A percentile compares a stretch with the other conserved stretches of the same genome.
These are phyloP conservation scores for Anas bahamensis DNA, from an alignment of 2,797 vertebrate genomes.

Conservation along the genomic window DNA sequence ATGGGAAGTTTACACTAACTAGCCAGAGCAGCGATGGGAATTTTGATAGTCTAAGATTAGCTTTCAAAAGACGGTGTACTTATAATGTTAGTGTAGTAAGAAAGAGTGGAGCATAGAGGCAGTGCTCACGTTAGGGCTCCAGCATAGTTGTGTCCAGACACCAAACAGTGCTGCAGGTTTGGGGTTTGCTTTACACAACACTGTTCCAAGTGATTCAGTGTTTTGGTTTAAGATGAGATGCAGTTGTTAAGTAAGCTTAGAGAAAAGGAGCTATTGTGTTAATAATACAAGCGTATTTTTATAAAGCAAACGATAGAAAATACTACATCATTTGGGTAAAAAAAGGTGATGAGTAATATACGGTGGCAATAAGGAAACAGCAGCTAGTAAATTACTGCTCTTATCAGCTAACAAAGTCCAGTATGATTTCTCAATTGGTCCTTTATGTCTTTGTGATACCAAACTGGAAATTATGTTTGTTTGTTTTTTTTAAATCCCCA, in stretches of 20 bases:
- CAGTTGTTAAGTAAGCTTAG: background rate
- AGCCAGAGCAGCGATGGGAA: background rate
- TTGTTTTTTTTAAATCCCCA: background rate
- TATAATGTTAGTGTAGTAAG: too few relatives aligned
- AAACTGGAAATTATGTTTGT: fast-evolving
- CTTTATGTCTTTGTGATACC: background rate
- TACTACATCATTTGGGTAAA: background rate
- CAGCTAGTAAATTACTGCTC: background rate
- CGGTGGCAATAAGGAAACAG: background rate
- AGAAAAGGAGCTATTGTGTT: background rate
- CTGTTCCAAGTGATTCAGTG: background rate
- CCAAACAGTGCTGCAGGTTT: background rate
- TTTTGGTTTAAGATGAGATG: background rate
- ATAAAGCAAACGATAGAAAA: background rate
- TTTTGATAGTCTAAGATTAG: background rate
- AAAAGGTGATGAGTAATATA: background rate
- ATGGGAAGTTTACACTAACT: background rate
- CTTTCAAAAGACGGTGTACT: background rate
- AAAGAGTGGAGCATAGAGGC: background rate
- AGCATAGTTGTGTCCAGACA: too few relatives aligned
- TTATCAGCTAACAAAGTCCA: background rate
- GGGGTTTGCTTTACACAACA: background rate
- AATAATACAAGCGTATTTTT: background rate
- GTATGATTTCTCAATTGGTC: background rate
- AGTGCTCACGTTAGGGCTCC: fast-evolving